These are phyloP conservation scores for Drosophila paranaensis DNA, from an alignment of 2,888 invertebrate species.

Conservation along the genomic window DNA sequence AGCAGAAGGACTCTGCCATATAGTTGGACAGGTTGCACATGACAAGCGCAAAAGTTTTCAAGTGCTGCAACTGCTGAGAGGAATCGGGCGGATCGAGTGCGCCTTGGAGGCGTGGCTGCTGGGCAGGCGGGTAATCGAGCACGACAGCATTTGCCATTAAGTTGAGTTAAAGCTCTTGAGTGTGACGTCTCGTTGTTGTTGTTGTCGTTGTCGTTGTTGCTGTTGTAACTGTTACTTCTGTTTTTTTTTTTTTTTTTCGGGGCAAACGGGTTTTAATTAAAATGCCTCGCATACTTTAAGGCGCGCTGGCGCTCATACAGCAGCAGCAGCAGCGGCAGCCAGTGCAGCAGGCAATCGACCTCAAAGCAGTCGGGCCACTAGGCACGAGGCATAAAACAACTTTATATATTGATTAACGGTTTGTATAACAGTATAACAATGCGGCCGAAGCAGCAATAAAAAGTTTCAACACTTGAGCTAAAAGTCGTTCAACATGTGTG, in stretches of 20 bases:
- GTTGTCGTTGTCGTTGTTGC: slow-evolving; percentile 6
- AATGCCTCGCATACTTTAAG: slow-evolving; percentile 70
- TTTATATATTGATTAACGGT: slow-evolving; percentile 48
- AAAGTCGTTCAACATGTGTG: slow-evolving; percentile 10
- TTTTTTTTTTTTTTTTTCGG: slow-evolving; percentile 18
- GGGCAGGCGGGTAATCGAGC: slow-evolving; percentile 63
- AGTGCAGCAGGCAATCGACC: slow-evolving; percentile 45
- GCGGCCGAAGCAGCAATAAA: slow-evolving; percentile 4
- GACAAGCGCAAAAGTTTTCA: slow-evolving; percentile 72
- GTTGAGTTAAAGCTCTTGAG: slow-evolving; percentile 65
- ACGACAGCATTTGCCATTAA: slow-evolving; percentile 74
- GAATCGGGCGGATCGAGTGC: slow-evolving; percentile 5
- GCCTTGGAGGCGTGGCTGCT: not conserved
- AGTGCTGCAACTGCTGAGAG: slow-evolving; percentile 47
- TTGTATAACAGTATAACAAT: slow-evolving; percentile 16
- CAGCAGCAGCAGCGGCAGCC: not conserved
- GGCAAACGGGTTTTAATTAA: slow-evolving; percentile 68
- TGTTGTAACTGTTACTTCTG: not conserved
- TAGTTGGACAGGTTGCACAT: slow-evolving; percentile 76
- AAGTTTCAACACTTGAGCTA: slow-evolving; percentile 24
- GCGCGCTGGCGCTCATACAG: slow-evolving; percentile 29
- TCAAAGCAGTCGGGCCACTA: slow-evolving; percentile 26
- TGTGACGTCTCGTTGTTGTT: slow-evolving; percentile 22
- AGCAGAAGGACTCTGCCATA: slow-evolving; percentile 48
- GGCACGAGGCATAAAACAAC: slow-evolving; percentile 17